Evolutionary conservation across 2,113 vertebrate genomes (phyloP).

Genomic region (Grallaria varia): DNA sequence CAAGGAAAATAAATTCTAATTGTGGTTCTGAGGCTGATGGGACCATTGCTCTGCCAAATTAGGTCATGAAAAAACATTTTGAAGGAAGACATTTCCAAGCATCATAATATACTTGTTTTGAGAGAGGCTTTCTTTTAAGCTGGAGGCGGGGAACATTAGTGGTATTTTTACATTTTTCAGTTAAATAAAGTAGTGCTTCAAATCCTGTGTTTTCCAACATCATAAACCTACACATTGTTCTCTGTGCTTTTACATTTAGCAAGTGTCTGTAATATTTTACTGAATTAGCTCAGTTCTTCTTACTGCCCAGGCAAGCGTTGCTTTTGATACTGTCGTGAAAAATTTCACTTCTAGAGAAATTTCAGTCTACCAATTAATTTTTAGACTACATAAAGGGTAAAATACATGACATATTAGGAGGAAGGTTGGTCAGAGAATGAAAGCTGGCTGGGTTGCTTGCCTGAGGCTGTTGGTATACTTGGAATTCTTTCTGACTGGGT

Average conservation of each 20-base stretch:
- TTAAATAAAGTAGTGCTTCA: background rate
- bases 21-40: background rate
- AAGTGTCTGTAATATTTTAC: background rate
- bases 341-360: background rate
- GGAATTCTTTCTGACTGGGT: background rate
- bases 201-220: background rate
- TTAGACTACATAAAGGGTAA: background rate
- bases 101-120: background rate
- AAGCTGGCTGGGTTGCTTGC: background rate
- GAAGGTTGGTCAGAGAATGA: background rate
- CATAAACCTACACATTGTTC: background rate
- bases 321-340: background rate
- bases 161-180: background rate
- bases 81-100: background rate
- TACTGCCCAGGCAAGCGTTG: background rate
- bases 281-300: background rate
- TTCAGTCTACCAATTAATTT: background rate
- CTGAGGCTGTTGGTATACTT: background rate
- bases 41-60: background rate
- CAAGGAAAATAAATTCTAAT: background rate
- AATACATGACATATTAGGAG: background rate
- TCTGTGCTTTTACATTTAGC: background rate
- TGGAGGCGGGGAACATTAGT: fast-evolving
- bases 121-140: background rate
- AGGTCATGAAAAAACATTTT: background rate